Conservation (phyloP, 1,140 invertebrate species). For the Lutraria rhynchaena region DNA sequence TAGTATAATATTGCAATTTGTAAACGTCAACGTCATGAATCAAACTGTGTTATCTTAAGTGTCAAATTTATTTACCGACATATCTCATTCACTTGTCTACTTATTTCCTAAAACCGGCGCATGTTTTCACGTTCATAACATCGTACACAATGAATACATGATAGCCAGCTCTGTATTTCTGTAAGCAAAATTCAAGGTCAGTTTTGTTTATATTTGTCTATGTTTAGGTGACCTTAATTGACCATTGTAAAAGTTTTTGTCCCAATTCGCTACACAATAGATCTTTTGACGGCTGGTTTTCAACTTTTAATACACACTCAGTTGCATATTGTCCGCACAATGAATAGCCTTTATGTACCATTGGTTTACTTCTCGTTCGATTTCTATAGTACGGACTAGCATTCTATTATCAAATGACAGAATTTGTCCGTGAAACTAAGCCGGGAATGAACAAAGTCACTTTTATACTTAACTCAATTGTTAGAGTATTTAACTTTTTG, state of each 20-base stretch:
- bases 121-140: too few species aligned
- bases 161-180: background rate
- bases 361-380: constrained; percentile 49
- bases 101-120: background rate
- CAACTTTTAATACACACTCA: constrained; percentile 23
- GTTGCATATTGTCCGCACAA: constrained; percentile 42
- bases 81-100: background rate
- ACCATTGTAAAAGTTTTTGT: constrained; percentile 29
- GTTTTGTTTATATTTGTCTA: constrained; percentile 11
- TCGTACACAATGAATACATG: too few species aligned
- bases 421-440: constrained; percentile 47
- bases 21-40: too few species aligned
- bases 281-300: constrained; percentile 4
- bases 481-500: constrained; percentile 1
- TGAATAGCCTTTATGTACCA: constrained; percentile 55
- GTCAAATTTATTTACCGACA: constrained; percentile 9
- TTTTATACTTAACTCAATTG: constrained; percentile 1
- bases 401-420: constrained; percentile 46
- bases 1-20: too few species aligned
- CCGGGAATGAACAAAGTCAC: constrained; percentile 29
- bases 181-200: constrained; percentile 22
- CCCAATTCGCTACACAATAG: constrained; percentile 26
- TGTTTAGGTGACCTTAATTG: constrained; percentile 29
- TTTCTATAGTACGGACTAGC: constrained; percentile 47
- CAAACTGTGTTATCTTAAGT: background rate